Evolutionary conservation across 2,797 vertebrate genomes (phyloP).

Genomic region (Threskiornis aethiopicus): DNA sequence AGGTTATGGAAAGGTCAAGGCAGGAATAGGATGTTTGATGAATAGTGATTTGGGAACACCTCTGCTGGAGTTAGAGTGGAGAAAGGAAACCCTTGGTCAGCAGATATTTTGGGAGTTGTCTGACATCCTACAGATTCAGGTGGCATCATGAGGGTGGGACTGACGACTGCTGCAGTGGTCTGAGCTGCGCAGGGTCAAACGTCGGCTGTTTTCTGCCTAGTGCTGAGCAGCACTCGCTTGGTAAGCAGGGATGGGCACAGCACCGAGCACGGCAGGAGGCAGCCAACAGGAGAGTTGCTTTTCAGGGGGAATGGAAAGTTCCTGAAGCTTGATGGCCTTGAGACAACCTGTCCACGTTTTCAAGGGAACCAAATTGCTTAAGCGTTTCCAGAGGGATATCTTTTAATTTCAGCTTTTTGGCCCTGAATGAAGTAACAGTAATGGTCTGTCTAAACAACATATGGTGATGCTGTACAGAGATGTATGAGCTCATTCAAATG

Average conservation of each 20-base stretch:
- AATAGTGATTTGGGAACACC: neutral
- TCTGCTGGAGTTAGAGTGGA: neutral
- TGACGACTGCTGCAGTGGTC: accelerated
- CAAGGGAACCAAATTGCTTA: neutral
- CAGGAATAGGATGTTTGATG: neutral
- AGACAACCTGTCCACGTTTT: neutral
- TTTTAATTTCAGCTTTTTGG: neutral
- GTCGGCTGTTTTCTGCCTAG: neutral
- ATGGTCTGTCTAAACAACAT: neutral
- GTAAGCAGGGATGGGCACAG: neutral
- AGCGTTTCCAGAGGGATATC: neutral
- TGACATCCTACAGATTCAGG: neutral
- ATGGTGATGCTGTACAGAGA: neutral
- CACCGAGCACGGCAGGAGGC: accelerated
- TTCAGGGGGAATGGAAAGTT: neutral
- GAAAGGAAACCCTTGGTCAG: neutral
- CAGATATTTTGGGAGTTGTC: neutral
- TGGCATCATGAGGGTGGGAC: neutral
- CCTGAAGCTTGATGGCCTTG: neutral
- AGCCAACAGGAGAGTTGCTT: accelerated
- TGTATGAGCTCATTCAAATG: neutral
- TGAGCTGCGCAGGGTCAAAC: accelerated
- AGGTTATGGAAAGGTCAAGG: neutral
- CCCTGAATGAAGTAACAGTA: neutral
- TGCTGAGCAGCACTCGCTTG: neutral